These are phyloP conservation scores for Caenorhabditis tropicalis DNA, from an alignment of 1,140 invertebrate genomes.

Conservation along the genomic window DNA sequence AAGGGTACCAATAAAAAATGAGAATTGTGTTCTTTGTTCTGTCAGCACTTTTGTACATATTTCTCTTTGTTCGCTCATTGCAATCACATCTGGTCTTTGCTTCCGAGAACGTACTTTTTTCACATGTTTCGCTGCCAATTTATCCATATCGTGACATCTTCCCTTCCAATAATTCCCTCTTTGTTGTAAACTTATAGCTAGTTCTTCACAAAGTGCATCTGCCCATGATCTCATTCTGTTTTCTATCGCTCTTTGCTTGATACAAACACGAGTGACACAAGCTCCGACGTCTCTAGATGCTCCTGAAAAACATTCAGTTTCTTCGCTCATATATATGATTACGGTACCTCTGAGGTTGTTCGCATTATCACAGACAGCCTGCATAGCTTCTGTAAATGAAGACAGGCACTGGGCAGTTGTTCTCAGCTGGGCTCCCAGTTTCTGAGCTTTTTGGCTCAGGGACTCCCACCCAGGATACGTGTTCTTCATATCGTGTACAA, in stretches of 20 bases:
- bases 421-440: conserved; percentile 38
- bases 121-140: conserved; percentile 43
- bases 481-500: conserved; percentile 51
- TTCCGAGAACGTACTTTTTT: conserved; percentile 51
- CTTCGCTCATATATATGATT: not conserved
- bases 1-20: conserved; percentile 42
- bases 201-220: conserved; percentile 50
- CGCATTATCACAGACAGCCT: conserved; percentile 46
- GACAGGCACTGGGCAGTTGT: conserved; percentile 36
- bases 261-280: conserved; percentile 51
- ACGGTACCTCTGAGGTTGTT: conserved; percentile 51
- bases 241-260: conserved; percentile 49
- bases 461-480: conserved; percentile 53
- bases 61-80: conserved; percentile 21
- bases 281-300: conserved; percentile 50
- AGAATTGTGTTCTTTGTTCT: conserved; percentile 47
- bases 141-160: conserved; percentile 47
- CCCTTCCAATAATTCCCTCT: conserved; percentile 49
- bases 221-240: conserved; percentile 40
- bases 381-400: conserved; percentile 49
- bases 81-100: conserved; percentile 17
- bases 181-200: conserved; percentile 30
- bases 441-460: conserved; percentile 43
- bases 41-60: conserved; percentile 43
- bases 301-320: conserved; percentile 41